phyloP scores from a whole-genome alignment of 2,888 invertebrate genomes.

The Ophion obscuratus region DNA sequence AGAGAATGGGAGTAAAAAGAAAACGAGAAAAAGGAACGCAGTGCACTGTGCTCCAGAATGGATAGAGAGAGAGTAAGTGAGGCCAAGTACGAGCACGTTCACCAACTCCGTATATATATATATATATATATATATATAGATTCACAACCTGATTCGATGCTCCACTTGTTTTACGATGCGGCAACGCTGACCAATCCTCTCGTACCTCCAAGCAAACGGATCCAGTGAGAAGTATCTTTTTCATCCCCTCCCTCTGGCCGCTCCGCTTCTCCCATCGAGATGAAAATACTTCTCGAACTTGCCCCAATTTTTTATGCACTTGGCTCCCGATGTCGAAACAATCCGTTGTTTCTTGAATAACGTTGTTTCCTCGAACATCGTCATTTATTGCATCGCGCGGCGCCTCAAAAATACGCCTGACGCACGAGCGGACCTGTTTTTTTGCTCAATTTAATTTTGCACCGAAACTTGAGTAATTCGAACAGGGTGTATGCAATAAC shows the following conservation, averaged over 20 bases:
- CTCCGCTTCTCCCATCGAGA: background rate
- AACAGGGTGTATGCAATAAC: too few relatives aligned
- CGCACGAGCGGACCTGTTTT: too few relatives aligned
- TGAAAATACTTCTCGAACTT: conserved; percentile 3
- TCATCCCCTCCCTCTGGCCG: too few relatives aligned
- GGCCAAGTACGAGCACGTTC: conserved; percentile 39
- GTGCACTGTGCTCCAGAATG: conserved; percentile 28
- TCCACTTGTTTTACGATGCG: conserved; percentile 68
- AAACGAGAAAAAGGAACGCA: conserved; percentile 17
- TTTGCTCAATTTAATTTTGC: too few relatives aligned
- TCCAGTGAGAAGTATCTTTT: conserved; percentile 7
- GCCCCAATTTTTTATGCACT: too few relatives aligned
- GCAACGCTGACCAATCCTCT: conserved; percentile 62
- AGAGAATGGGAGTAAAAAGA: conserved; percentile 6
- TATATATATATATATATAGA: background rate
- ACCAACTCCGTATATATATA: too few relatives aligned
- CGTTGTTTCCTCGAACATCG: too few relatives aligned
- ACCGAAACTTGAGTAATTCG: too few relatives aligned
- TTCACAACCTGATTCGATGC: conserved; percentile 69
- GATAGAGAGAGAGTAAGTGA: conserved; percentile 4
- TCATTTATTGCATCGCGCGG: too few relatives aligned
- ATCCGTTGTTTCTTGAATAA: too few relatives aligned
- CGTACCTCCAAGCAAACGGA: conserved; percentile 18
- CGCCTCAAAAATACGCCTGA: too few relatives aligned
- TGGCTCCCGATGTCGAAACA: too few relatives aligned